These are phyloP conservation scores for Steinernema scapterisci DNA, from an alignment of 2,888 invertebrate species.

Conservation along the genomic window DNA sequence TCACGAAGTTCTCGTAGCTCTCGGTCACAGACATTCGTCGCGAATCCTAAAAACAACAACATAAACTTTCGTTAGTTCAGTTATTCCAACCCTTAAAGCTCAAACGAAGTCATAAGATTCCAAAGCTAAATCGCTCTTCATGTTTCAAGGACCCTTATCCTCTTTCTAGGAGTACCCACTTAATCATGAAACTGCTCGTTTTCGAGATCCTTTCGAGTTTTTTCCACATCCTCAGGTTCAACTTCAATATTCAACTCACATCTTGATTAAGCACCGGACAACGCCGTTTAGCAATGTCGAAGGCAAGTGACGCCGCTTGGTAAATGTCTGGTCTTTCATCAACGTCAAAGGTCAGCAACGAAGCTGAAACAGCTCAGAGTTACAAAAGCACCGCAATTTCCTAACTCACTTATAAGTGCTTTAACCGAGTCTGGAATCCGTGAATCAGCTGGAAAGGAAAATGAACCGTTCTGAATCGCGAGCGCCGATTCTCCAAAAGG, in stretches of 20 bases:
- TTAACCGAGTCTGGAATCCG: conserved; percentile 78
- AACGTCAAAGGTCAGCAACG: conserved; percentile 83
- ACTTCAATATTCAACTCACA: neutral
- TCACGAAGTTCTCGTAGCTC: conserved; percentile 2
- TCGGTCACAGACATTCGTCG: neutral
- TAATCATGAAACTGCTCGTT: too few species aligned
- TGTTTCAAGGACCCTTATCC: too few species aligned
- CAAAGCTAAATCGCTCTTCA: too few species aligned
- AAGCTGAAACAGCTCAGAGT: conserved; percentile 73
- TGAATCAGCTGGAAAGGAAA: conserved; percentile 79
- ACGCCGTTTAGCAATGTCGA: conserved; percentile 67
- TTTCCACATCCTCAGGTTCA: too few species aligned
- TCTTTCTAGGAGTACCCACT: too few species aligned
- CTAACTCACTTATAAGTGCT: conserved; percentile 76
- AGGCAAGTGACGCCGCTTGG: conserved; percentile 69
- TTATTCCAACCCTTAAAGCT: too few species aligned
- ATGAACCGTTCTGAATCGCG: conserved; percentile 86
- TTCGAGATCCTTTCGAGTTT: too few species aligned
- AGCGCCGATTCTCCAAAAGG: conserved; percentile 91
- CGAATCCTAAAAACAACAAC: conserved; percentile 6
- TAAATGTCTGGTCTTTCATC: conserved; percentile 83
- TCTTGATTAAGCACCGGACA: conserved; percentile 69
- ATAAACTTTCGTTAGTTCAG: too few species aligned
- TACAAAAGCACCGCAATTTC: too few species aligned
- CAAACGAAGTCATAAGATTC: too few species aligned